Percentiles rank a stretch among this genome's conserved stretches.
Conservation (phyloP, 92 coral and sea anemone genomes). For the Anthopleura xanthogrammica region DNA sequence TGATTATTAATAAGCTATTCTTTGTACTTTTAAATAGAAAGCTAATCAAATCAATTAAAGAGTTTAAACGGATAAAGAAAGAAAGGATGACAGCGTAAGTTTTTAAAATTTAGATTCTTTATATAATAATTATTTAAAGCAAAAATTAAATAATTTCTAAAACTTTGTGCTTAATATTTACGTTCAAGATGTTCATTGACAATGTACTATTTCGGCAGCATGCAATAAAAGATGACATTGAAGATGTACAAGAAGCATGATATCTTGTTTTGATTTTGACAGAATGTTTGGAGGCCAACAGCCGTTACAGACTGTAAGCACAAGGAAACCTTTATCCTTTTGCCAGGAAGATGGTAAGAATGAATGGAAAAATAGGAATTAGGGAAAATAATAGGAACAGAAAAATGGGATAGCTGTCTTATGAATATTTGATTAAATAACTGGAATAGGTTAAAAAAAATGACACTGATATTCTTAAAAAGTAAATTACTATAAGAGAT, state of each 20-base stretch:
- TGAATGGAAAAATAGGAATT: neutral
- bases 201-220: neutral
- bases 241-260: neutral
- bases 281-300: constrained; percentile 31
- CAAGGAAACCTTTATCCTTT: constrained; percentile 23
- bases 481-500: no score
- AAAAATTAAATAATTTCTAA: neutral
- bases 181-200: constrained; percentile 21
- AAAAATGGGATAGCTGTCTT: no score
- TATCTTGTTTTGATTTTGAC: neutral
- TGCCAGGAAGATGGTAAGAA: constrained; percentile 25
- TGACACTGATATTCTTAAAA: no score
- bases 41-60: constrained; percentile 43
- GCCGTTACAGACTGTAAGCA: neutral
- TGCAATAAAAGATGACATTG: no score
- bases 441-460: no score
- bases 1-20: neutral
- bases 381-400: neutral
- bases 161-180: neutral
- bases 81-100: constrained; percentile 14
- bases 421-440: no score
- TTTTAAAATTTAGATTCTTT: neutral
- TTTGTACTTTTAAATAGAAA: constrained; percentile 32
- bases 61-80: constrained; percentile 34
- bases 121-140: neutral